Percentiles rank a stretch among this genome's conserved stretches.
Evolutionary conservation across 1,140 invertebrate genomes (phyloP).

Genomic region (Heliconius congener): DNA sequence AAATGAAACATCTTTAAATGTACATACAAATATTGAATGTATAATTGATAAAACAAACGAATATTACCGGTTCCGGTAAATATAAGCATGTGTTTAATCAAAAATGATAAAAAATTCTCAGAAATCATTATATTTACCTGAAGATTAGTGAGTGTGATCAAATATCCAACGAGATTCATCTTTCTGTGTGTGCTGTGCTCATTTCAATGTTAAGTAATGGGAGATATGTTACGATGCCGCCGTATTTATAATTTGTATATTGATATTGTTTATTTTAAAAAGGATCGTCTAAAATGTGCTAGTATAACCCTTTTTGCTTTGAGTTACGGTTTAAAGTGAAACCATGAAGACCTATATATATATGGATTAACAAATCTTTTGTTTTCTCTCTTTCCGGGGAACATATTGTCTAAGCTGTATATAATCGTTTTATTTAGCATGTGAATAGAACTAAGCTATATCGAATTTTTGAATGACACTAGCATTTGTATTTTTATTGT

Average conservation of each 20-base stretch:
- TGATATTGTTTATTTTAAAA: not conserved
- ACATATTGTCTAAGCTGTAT: not conserved
- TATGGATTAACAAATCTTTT: not conserved
- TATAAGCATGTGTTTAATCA: conserved; percentile 15
- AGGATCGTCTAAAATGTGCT: not conserved
- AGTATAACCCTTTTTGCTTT: not conserved
- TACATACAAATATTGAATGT: not conserved
- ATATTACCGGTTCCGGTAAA: conserved; percentile 15
- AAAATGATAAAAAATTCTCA: conserved; percentile 18
- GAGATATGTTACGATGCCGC: not conserved
- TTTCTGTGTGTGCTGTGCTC: conserved; percentile 1
- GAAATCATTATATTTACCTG: conserved; percentile 23
- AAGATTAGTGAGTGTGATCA: conserved; percentile 20
- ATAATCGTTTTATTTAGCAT: not conserved
- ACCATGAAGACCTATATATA: not conserved
- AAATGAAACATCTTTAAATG: not conserved
- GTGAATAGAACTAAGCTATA: not conserved
- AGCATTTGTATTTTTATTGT: not conserved
- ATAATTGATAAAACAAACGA: conserved; percentile 14
- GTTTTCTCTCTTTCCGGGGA: not conserved
- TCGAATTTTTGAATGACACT: not conserved
- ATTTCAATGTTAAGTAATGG: conserved; percentile 12
- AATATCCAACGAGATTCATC: conserved; percentile 22
- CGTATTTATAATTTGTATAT: conserved; percentile 15
- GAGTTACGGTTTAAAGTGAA: not conserved